These are phyloP conservation scores for Catharus bicknelli DNA, from an alignment of 2,113 vertebrate species.

Conservation along the genomic window DNA sequence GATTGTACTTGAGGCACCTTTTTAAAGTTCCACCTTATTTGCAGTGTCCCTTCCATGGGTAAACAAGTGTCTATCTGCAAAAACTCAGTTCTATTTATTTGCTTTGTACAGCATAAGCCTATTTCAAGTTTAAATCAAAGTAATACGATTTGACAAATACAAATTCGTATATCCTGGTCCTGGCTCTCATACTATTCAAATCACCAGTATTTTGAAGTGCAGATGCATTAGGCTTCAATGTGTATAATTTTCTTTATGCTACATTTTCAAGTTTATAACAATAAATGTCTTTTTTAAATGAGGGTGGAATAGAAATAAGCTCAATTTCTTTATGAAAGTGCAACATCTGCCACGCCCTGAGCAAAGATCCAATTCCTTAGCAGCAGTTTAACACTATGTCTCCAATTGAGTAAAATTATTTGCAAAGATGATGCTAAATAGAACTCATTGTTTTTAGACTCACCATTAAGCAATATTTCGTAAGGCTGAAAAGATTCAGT, in stretches of 20 bases:
- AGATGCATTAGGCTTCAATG: neutral
- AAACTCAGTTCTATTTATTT: neutral
- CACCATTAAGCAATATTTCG: neutral
- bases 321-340: neutral
- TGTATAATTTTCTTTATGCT: neutral
- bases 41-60: neutral
- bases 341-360: neutral
- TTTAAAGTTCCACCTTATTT: neutral
- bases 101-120: neutral
- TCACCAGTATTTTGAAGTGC: neutral
- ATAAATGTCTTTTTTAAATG: neutral
- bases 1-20: neutral
- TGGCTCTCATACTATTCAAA: neutral
- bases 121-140: neutral
- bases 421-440: neutral
- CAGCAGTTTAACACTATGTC: neutral
- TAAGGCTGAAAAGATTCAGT: neutral
- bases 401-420: neutral
- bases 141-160: neutral
- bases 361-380: neutral
- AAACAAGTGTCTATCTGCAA: neutral
- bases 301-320: neutral
- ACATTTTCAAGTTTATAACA: neutral
- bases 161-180: neutral
- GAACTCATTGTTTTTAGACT: neutral